phyloP scores from a whole-genome alignment of 2,113 vertebrate species.

The Larimichthys crocea region DNA sequence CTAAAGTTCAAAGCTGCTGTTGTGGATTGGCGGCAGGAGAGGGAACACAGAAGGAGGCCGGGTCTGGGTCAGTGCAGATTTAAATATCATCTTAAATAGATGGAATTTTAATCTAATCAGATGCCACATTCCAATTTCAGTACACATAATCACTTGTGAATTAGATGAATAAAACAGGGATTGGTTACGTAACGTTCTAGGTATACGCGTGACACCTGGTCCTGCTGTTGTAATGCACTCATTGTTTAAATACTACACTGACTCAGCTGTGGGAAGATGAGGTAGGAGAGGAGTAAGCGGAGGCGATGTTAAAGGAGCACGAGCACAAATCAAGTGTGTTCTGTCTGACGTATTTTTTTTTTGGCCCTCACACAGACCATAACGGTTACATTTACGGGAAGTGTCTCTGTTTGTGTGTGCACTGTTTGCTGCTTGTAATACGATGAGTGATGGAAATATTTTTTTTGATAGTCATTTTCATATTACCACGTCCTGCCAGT shows the following conservation, averaged over 20 bases:
- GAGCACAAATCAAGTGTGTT: neutral
- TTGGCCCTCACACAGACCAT: neutral
- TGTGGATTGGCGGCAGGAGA: constrained; percentile 65
- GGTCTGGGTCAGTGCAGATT: constrained; percentile 51
- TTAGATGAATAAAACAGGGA: constrained; percentile 5
- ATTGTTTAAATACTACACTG: no score
- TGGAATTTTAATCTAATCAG: constrained; percentile 57
- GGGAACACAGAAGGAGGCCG: constrained; percentile 48
- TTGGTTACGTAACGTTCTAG: neutral
- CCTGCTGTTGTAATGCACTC: neutral
- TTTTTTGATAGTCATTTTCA: constrained; percentile 21
- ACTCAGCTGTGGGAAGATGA: no score
- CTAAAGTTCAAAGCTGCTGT: constrained; percentile 81
- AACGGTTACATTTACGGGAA: no score
- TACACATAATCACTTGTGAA: constrained; percentile 3
- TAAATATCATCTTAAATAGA: constrained; percentile 44
- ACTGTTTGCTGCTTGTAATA: neutral
- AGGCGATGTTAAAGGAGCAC: neutral
- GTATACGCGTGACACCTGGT: no score
- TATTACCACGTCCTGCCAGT: neutral
- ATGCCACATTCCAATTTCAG: neutral
- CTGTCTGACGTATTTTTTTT: neutral
- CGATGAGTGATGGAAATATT: constrained; percentile 20
- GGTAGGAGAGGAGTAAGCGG: neutral
- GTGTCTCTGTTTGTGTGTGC: neutral